These are phyloP conservation scores for Xestobium rufovillosum DNA, from an alignment of 2,888 invertebrate species.

Conservation along the genomic window DNA sequence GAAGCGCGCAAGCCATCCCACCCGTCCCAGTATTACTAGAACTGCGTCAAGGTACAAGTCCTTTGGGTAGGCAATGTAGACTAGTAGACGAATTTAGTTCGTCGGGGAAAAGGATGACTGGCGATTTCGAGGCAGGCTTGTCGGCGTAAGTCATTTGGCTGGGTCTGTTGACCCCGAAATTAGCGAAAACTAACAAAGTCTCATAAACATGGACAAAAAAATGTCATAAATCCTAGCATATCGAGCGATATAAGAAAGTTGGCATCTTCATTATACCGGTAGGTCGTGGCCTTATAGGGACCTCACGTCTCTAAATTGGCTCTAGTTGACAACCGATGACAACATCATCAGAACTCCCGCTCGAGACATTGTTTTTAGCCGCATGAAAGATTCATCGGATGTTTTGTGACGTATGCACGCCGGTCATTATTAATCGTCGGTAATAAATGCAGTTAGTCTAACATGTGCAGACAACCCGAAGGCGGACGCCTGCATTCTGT, in stretches of 20 bases:
- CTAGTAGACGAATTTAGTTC: no score
- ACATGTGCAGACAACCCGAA: slow-evolving; percentile 27
- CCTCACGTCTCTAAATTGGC: slow-evolving; percentile 37
- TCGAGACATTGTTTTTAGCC: slow-evolving; percentile 39
- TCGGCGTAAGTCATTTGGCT: neutral
- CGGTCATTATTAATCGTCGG: slow-evolving; percentile 32
- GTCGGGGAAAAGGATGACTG: no score
- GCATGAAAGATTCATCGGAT: slow-evolving; percentile 39
- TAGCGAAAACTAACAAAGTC: neutral
- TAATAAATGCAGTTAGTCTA: slow-evolving; percentile 32
- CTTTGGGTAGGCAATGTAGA: no score
- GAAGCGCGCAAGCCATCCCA: no score
- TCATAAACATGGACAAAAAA: neutral
- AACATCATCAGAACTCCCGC: slow-evolving; percentile 42
- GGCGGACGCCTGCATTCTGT: slow-evolving; percentile 30
- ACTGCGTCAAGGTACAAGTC: no score
- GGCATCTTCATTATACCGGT: slow-evolving; percentile 44
- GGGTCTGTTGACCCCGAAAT: neutral
- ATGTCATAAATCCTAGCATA: neutral
- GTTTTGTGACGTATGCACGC: slow-evolving; percentile 30
- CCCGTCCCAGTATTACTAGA: no score
- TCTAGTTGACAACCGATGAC: slow-evolving; percentile 42
- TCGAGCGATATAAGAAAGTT: slow-evolving; percentile 35
- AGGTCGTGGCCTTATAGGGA: slow-evolving; percentile 42
- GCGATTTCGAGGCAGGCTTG: no score